A percentile compares a stretch with the other conserved stretches of the same genome.
Evolutionary conservation across 2,888 invertebrate genomes (phyloP).

Genomic region (Chamaedrilus cognettii): DNA sequence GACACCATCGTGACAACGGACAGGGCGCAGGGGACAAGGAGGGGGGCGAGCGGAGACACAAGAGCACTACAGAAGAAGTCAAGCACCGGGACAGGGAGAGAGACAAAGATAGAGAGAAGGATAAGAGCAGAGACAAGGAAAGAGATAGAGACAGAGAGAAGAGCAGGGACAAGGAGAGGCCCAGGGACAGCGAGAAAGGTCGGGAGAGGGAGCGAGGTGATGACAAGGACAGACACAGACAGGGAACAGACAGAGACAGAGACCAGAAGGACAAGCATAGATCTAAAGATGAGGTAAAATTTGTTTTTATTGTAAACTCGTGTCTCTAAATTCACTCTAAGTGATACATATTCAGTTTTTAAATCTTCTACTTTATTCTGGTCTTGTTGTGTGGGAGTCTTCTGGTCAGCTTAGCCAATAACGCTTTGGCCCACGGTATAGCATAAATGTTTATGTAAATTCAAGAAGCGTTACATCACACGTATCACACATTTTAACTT

Average conservation of each 20-base stretch:
- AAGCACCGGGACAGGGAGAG: background rate
- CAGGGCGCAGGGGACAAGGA: background rate
- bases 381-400: too few species aligned
- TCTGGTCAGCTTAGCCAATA: too few species aligned
- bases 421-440: too few species aligned
- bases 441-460: too few species aligned
- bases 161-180: background rate
- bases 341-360: background rate
- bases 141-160: slow-evolving; percentile 1
- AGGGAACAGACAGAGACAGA: background rate
- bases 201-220: background rate
- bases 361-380: background rate
- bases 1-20: background rate
- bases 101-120: background rate
- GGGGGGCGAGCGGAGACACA: background rate
- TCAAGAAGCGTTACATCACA: too few species aligned
- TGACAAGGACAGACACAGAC: background rate
- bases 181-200: background rate
- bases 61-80: background rate
- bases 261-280: slow-evolving; percentile 2
- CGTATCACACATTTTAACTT: too few species aligned
- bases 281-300: slow-evolving; percentile 13
- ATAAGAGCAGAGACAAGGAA: background rate
- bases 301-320: too few species aligned
- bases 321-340: too few species aligned